Evolutionary conservation across 2,797 vertebrate species (phyloP).

Genomic region (Sylvia borin): DNA sequence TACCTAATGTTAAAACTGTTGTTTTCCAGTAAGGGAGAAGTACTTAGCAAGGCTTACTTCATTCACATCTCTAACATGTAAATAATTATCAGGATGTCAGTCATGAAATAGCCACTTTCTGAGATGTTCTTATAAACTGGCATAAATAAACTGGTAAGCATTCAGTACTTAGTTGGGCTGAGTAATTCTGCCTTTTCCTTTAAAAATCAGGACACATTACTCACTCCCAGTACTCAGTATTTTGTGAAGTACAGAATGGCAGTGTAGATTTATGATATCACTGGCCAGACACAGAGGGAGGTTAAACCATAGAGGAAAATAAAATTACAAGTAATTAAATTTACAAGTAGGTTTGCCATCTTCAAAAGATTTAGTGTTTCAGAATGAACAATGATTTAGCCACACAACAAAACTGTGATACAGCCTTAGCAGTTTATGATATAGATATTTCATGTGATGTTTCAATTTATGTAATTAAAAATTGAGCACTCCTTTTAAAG

Average conservation of each 20-base stretch:
- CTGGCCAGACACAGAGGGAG: conserved; percentile 73
- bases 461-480: conserved; percentile 80
- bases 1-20: background rate
- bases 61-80: background rate
- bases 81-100: background rate
- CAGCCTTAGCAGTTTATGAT: conserved; percentile 51
- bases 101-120: background rate
- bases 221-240: conserved; percentile 59
- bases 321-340: conserved; percentile 87
- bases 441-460: conserved; percentile 65
- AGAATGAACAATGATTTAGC: conserved; percentile 64
- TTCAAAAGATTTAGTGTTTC: conserved; percentile 76
- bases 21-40: background rate
- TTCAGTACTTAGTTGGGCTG: background rate
- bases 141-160: background rate
- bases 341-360: conserved; percentile 78
- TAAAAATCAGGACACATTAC: conserved; percentile 48
- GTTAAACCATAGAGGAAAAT: conserved; percentile 82
- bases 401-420: conserved; percentile 52
- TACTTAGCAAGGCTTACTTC: background rate
- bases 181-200: conserved; percentile 49
- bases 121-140: background rate
- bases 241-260: conserved; percentile 64
- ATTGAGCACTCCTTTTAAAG: conserved; percentile 63
- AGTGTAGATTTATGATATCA: conserved; percentile 77